Evolutionary conservation across 2,797 vertebrate species (phyloP).

Genomic region (Sebastes aleutianus): DNA sequence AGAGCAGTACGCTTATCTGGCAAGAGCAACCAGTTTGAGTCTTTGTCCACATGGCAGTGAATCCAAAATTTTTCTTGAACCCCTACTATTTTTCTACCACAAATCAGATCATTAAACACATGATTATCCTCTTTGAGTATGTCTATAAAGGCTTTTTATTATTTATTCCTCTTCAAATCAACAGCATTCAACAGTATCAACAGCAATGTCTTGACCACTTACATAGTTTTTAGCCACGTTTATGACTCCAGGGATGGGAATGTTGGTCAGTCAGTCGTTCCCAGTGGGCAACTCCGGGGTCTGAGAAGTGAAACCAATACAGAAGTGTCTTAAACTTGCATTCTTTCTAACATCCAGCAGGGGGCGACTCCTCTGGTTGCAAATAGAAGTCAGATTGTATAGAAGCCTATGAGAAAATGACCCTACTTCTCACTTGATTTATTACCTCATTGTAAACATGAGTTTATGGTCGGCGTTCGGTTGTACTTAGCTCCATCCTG

Average conservation of each 20-base stretch:
- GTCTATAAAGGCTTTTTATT: not conserved
- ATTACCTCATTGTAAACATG: not conserved
- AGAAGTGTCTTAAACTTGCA: not conserved
- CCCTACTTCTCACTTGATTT: not conserved
- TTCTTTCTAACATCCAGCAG: not conserved
- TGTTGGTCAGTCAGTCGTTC: not conserved
- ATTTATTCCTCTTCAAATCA: not conserved
- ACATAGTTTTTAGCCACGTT: not conserved
- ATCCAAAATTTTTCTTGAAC: not conserved
- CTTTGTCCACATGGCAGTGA: not conserved
- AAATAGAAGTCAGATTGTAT: not conserved
- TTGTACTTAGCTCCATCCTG: too few relatives aligned
- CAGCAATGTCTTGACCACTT: not conserved
- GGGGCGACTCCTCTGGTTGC: not conserved
- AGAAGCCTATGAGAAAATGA: not conserved
- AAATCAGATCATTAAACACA: slow-evolving; percentile 1
- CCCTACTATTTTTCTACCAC: not conserved
- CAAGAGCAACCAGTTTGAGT: not conserved
- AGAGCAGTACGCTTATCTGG: slow-evolving; percentile 28
- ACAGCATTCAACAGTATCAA: not conserved
- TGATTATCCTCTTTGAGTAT: not conserved
- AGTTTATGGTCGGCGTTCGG: too few relatives aligned
- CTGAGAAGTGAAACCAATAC: not conserved
- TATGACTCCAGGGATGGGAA: not conserved
- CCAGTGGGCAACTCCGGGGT: too few relatives aligned